phyloP scores from a whole-genome alignment of 2,888 invertebrate species.

The Teinopalpus imperialis region DNA sequence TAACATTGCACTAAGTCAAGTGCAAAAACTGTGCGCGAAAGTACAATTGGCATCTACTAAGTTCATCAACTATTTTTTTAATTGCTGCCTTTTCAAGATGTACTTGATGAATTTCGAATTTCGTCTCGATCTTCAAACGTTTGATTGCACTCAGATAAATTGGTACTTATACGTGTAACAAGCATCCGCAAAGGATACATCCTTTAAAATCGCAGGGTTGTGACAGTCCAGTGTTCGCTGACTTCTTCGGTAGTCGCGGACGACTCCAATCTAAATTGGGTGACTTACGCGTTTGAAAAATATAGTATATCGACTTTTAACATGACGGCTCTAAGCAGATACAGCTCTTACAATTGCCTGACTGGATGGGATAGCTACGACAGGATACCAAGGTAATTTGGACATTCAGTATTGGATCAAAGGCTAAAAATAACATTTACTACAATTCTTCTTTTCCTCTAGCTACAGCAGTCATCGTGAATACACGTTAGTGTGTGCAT shows the following conservation, averaged over 20 bases:
- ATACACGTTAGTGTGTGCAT: no score
- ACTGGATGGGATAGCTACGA: constrained; percentile 96
- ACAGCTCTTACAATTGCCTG: constrained; percentile 94
- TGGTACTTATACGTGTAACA: constrained; percentile 3
- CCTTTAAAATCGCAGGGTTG: neutral
- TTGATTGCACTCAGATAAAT: constrained; percentile 10
- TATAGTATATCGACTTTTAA: no score
- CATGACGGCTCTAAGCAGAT: constrained; percentile 88
- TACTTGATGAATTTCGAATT: no score
- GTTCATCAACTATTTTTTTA: no score
- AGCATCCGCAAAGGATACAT: neutral
- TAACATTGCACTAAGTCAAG: no score
- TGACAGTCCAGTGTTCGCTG: neutral
- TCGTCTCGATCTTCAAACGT: neutral
- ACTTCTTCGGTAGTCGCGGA: neutral
- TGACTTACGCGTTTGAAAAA: no score
- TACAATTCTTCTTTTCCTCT: no score
- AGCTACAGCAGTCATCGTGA: no score
- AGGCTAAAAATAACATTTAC: no score
- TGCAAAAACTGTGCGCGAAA: no score
- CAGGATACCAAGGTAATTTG: constrained; percentile 90
- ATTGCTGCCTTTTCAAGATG: no score
- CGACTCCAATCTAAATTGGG: neutral
- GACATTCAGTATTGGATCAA: no score
- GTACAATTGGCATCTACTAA: constrained; percentile 1